Conservation (phyloP, 2,113 vertebrate species). For the Hippocampus mohnikei region DNA sequence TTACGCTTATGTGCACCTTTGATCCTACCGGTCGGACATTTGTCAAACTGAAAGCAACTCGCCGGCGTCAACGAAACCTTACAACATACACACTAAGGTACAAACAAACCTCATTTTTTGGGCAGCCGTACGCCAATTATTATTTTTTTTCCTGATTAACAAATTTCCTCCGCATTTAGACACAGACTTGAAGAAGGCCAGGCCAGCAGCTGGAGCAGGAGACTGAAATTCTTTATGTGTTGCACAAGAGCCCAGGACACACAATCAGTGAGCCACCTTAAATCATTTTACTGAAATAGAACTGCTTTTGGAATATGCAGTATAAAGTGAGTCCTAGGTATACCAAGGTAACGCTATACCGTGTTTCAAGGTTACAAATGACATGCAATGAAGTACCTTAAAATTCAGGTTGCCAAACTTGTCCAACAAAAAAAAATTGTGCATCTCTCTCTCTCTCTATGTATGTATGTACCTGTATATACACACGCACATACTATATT, state of each 20-base stretch:
- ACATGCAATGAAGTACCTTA: too few species aligned
- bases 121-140: not conserved
- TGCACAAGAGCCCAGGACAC: constrained; percentile 96
- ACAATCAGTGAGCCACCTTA: constrained; percentile 83
- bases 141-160: not conserved
- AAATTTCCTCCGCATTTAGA: constrained; percentile 56
- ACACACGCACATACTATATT: too few species aligned
- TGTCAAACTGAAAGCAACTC: constrained; percentile 94
- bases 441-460: too few species aligned
- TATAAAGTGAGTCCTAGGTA: not conserved
- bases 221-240: constrained; percentile 95
- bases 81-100: constrained; percentile 93
- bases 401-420: too few species aligned
- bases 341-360: not conserved
- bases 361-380: too few species aligned
- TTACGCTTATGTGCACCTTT: constrained; percentile 95
- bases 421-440: too few species aligned
- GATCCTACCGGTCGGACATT: constrained; percentile 96
- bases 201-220: constrained; percentile 95
- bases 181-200: constrained; percentile 96
- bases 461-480: too few species aligned
- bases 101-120: not conserved
- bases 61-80: constrained; percentile 91
- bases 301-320: not conserved
- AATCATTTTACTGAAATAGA: not conserved